phyloP scores from a whole-genome alignment of 1,140 invertebrate genomes.

The Drosophila santomea region DNA sequence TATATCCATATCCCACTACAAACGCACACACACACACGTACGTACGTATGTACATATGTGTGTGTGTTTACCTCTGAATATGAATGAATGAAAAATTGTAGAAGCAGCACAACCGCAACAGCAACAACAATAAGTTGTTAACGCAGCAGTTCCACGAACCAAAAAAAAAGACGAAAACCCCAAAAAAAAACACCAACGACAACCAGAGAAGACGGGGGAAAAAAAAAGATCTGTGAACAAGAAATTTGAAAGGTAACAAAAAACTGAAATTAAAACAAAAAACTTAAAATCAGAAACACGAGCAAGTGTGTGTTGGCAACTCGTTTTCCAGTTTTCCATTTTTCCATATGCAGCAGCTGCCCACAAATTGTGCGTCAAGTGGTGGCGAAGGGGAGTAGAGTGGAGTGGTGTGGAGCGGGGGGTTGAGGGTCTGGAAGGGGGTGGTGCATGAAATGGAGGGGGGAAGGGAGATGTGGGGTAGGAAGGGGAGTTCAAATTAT shows the following conservation, averaged over 20 bases:
- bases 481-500: slow-evolving; percentile 66
- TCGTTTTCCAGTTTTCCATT: slow-evolving; percentile 47
- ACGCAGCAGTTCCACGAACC: slow-evolving; percentile 78
- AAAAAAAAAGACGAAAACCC: slow-evolving; percentile 17
- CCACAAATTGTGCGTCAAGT: slow-evolving; percentile 69
- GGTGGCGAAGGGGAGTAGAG: background rate
- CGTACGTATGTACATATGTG: background rate
- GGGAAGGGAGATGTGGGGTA: background rate
- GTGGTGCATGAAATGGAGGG: background rate
- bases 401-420: background rate
- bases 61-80: slow-evolving; percentile 17
- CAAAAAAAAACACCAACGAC: slow-evolving; percentile 52
- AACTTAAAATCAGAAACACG: slow-evolving; percentile 66
- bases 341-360: slow-evolving; percentile 64
- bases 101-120: slow-evolving; percentile 50
- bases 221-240: slow-evolving; percentile 69
- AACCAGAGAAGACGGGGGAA: slow-evolving; percentile 43
- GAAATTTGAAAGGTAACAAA: slow-evolving; percentile 76
- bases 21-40: slow-evolving; percentile 25
- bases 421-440: slow-evolving; percentile 1
- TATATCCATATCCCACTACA: slow-evolving; percentile 40
- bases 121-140: slow-evolving; percentile 68
- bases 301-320: slow-evolving; percentile 68
- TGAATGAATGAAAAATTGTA: slow-evolving; percentile 82
- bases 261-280: slow-evolving; percentile 76